Percentiles rank a stretch among this genome's conserved stretches.
These are phyloP conservation scores for Crocidura indochinensis DNA, from an alignment of 2,797 vertebrate species.

Conservation along the genomic window DNA sequence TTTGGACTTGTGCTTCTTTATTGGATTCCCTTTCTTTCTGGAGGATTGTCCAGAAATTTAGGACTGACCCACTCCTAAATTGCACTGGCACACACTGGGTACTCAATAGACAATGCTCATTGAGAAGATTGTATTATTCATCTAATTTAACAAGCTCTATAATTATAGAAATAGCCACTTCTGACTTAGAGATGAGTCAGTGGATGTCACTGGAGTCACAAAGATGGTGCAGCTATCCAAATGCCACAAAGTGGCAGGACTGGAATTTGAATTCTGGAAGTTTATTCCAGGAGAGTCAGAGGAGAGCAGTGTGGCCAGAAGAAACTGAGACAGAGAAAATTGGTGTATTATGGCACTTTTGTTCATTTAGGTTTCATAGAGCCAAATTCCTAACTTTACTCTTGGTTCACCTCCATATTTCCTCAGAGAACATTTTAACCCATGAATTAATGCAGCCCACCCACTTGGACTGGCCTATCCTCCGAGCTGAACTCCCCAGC, in stretches of 20 bases:
- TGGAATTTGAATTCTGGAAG: background rate
- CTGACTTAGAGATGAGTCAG: conserved; percentile 4
- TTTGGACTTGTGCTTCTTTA: background rate
- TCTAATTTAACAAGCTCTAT: background rate
- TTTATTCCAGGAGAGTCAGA: background rate
- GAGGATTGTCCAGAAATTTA: background rate
- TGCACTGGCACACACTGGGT: background rate
- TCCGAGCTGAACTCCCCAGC: background rate
- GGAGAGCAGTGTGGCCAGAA: background rate
- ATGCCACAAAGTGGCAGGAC: background rate
- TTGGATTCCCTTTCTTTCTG: background rate
- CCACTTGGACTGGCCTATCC: background rate
- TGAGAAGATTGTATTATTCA: background rate
- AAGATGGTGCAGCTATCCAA: background rate
- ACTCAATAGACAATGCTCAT: background rate
- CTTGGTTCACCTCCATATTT: conserved; percentile 20
- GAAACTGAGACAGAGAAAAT: background rate
- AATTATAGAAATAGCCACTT: background rate
- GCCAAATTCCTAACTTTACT: conserved; percentile 4
- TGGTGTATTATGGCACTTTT: background rate
- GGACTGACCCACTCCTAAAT: background rate
- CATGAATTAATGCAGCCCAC: background rate
- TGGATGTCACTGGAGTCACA: background rate
- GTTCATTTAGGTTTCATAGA: background rate
- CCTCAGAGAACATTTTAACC: conserved; percentile 36